Evolutionary conservation across 2,113 vertebrate species (phyloP).

Genomic region (Brachypodius melanocephalos): DNA sequence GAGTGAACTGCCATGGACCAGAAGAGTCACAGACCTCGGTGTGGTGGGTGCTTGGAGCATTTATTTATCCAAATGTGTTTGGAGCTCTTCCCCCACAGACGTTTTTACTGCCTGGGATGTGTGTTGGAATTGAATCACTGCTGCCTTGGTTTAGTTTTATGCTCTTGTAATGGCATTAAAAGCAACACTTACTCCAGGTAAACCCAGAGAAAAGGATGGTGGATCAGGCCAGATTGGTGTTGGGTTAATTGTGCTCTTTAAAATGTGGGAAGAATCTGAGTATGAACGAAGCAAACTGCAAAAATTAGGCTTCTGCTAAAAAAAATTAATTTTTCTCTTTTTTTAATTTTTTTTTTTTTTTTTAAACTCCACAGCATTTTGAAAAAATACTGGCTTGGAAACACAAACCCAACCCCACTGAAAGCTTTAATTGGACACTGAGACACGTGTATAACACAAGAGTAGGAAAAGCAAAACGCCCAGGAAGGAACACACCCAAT

Average conservation of each 20-base stretch:
- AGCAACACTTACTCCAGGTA: background rate
- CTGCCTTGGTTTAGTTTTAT: conserved; percentile 11
- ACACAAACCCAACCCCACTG: background rate
- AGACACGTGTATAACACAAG: background rate
- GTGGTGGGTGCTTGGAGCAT: background rate
- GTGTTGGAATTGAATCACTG: background rate
- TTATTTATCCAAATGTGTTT: conserved; percentile 30
- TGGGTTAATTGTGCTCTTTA: background rate
- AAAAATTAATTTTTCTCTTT: background rate
- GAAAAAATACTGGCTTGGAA: background rate
- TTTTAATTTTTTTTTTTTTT: background rate
- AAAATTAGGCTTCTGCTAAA: background rate
- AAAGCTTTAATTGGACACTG: background rate
- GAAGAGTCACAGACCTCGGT: background rate
- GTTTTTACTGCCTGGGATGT: background rate
- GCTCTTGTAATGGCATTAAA: background rate
- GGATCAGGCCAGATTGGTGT: background rate
- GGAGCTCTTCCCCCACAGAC: background rate
- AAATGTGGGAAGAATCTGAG: background rate
- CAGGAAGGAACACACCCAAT: background rate
- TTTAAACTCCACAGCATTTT: background rate
- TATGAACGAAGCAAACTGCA: background rate
- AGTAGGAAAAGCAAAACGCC: background rate
- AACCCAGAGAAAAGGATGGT: background rate
- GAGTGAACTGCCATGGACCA: background rate